A percentile compares a stretch with the other conserved stretches of the same genome.
phyloP scores from a whole-genome alignment of 1,140 invertebrate species.

The Monochamus saltuarius region DNA sequence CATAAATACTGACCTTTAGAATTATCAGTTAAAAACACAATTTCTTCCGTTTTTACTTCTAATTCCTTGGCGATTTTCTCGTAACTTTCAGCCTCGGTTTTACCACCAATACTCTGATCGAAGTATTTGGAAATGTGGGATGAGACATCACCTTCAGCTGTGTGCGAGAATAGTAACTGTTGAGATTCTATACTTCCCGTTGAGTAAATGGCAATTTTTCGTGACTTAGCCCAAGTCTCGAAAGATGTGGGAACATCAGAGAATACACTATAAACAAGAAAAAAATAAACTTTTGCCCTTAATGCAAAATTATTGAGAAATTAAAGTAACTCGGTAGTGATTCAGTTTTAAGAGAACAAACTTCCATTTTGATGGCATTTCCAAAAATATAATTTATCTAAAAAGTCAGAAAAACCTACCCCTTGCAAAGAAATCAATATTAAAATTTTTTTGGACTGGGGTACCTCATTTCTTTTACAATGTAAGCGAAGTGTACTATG shows the following conservation, averaged over 20 bases:
- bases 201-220: slow-evolving; percentile 84
- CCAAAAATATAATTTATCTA: too few species aligned
- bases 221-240: slow-evolving; percentile 68
- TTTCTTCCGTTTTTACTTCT: slow-evolving; percentile 60
- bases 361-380: too few species aligned
- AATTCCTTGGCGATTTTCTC: slow-evolving; percentile 73
- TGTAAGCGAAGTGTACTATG: too few species aligned
- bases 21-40: slow-evolving; percentile 83
- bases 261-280: slow-evolving; percentile 59
- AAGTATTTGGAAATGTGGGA: slow-evolving; percentile 78
- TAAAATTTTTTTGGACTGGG: too few species aligned
- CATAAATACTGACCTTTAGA: slow-evolving; percentile 64
- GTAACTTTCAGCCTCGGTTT: slow-evolving; percentile 74
- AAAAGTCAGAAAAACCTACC: too few species aligned
- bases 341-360: too few species aligned
- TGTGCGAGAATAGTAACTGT: slow-evolving; percentile 81
- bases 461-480: too few species aligned
- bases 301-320: neutral
- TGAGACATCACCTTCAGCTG: slow-evolving; percentile 73
- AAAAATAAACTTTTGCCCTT: neutral
- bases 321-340: too few species aligned
- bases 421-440: too few species aligned
- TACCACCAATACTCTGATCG: slow-evolving; percentile 79
- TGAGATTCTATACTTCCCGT: slow-evolving; percentile 91
- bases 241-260: slow-evolving; percentile 78